These are phyloP conservation scores for Balaeniceps rex DNA, from an alignment of 2,113 vertebrate species.

Conservation along the genomic window DNA sequence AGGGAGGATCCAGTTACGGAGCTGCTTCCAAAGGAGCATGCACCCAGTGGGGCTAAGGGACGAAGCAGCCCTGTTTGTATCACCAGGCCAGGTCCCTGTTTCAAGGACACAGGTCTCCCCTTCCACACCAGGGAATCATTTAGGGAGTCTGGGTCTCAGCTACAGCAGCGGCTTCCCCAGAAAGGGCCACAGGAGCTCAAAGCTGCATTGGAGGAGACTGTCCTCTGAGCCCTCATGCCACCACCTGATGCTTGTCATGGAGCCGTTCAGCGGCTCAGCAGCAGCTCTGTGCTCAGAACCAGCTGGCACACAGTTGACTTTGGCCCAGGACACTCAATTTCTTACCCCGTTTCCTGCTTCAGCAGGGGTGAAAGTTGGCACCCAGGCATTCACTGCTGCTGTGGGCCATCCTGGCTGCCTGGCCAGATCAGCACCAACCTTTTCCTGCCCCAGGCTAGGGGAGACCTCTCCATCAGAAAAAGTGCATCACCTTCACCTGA, in stretches of 20 bases:
- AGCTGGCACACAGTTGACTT: not conserved
- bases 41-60: not conserved
- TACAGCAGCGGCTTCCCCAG: not conserved
- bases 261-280: not conserved
- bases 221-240: not conserved
- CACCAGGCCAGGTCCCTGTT: not conserved
- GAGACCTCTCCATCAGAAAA: not conserved
- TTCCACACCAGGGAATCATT: not conserved
- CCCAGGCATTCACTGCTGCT: not conserved
- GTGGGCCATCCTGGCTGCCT: not conserved
- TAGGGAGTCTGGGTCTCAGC: not conserved
- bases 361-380: not conserved
- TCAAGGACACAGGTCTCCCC: not conserved
- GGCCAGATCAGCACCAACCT: not conserved
- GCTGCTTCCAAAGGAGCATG: not conserved
- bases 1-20: not conserved
- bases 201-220: not conserved
- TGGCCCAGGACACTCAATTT: not conserved
- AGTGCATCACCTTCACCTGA: not conserved
- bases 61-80: not conserved
- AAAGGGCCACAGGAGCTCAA: not conserved
- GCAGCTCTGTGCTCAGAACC: rapidly evolving
- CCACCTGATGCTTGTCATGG: rapidly evolving
- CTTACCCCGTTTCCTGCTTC: not conserved
- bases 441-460: not conserved